Evolutionary conservation across 2,888 invertebrate genomes (phyloP), one percentile per base, ranked within the genome.

Genomic region (Chloroclystis v-ata): DNA sequence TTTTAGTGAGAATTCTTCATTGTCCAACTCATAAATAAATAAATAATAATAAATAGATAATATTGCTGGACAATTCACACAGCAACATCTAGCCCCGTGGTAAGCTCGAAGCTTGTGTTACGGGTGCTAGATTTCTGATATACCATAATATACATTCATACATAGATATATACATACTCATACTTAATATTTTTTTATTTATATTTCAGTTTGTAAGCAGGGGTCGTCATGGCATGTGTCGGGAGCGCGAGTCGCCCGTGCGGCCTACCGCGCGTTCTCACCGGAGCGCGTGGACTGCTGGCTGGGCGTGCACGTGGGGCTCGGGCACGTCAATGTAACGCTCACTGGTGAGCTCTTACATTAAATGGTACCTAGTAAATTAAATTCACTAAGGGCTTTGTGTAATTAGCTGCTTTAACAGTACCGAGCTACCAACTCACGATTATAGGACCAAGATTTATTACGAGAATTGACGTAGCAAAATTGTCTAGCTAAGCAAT

Each of bases 211-310:
- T 68, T 93, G 96, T 65, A 92, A 95, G 75, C 92, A 94, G 82
- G 97, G 97, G 43, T 97, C 97, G 35, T 93, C 94, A 69, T 98
- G 98, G 97, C 97, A 98, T 86, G 95, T 96, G 69, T 94, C 96
- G 28, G 92, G 95, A 13, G 91, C 92, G 28, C 93, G 97, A 63
- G 90, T 93, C 64, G 73, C 88, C 6, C 81, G 86, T 43, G 94
- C 96, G 63, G 93, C 95, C 47, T 97, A 97, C 89, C 92, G 94
- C 69, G 96, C 97, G 60, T 97, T 96, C 89, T 96, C 97, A 58
- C 89, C 92, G 60, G 96, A 97, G 77, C 93, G 95, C 72, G 89
- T 98, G 57, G 91, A 92, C 67, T 98, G 97, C 65, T 92, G 94
- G 82, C 91, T 99, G 59, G 97, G 97, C 28, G 94, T 98, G 49